These are phyloP conservation scores for Poecilia latipinna DNA, from an alignment of 2,113 vertebrate genomes.

Conservation along the genomic window DNA sequence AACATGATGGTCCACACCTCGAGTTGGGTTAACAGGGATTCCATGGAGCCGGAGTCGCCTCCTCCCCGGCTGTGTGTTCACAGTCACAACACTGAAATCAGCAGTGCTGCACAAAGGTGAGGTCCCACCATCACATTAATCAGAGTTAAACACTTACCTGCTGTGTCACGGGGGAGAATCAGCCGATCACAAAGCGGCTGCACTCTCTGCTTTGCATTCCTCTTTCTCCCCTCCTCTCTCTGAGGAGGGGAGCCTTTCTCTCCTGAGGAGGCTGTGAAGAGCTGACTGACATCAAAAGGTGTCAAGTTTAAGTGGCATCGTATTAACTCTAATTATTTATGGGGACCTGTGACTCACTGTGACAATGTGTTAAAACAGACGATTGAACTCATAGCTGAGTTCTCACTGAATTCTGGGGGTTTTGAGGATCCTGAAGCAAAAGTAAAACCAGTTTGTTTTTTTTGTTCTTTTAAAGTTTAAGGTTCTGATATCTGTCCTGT, in stretches of 20 bases:
- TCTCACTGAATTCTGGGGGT: neutral
- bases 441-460: too few relatives aligned
- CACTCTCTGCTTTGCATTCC: neutral
- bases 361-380: neutral
- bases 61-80: slow-evolving; percentile 4
- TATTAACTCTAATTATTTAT: slow-evolving; percentile 61
- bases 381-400: neutral
- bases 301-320: slow-evolving; percentile 61
- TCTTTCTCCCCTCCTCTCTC: neutral
- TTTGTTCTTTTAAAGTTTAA: too few relatives aligned
- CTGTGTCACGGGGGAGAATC: neutral
- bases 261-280: slow-evolving; percentile 25
- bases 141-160: slow-evolving; percentile 14
- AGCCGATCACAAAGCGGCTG: too few relatives aligned
- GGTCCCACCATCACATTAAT: neutral
- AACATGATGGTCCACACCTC: slow-evolving; percentile 70
- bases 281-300: slow-evolving; percentile 34
- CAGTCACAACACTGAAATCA: neutral
- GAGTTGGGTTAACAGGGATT: slow-evolving; percentile 61
- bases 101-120: neutral
- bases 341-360: slow-evolving; percentile 3
- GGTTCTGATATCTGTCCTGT: too few relatives aligned
- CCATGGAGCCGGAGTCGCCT: slow-evolving; percentile 50
- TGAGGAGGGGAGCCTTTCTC: neutral
- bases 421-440: too few relatives aligned